Conservation (phyloP, 2,888 invertebrate genomes). For the Petrolisthes cinctipes region DNA sequence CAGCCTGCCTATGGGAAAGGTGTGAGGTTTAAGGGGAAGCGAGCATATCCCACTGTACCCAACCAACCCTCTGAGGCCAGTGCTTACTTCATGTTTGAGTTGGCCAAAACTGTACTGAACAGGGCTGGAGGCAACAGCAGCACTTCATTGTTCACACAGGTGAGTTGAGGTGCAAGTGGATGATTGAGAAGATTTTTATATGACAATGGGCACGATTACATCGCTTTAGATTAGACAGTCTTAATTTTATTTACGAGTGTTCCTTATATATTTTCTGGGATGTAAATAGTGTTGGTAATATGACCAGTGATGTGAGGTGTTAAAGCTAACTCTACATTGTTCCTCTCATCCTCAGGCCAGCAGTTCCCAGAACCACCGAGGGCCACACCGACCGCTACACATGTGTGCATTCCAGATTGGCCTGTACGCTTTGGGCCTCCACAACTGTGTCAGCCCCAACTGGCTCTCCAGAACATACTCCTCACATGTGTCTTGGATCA, state of each 20-base stretch:
- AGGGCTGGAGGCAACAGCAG: constrained; percentile 97
- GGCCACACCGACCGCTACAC: constrained; percentile 90
- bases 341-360: constrained; percentile 73
- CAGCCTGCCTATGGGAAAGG: constrained; percentile 67
- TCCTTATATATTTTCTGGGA: background rate
- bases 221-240: background rate
- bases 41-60: constrained; percentile 91
- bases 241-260: background rate
- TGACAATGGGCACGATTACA: no score
- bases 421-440: constrained; percentile 94
- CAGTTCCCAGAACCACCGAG: constrained; percentile 87
- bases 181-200: no score
- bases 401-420: constrained; percentile 99
- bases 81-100: constrained; percentile 98
- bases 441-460: constrained; percentile 96
- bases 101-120: constrained; percentile 93
- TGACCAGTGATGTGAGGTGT: no score
- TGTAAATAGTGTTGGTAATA: background rate
- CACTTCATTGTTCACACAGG: constrained; percentile 92
- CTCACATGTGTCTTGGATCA: constrained; percentile 99
- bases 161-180: background rate
- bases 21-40: constrained; percentile 80
- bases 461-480: constrained; percentile 99
- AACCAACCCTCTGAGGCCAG: constrained; percentile 99
- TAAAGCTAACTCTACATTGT: no score